phyloP scores from a whole-genome alignment of 1,140 invertebrate species.

The Cotesia glomerata region DNA sequence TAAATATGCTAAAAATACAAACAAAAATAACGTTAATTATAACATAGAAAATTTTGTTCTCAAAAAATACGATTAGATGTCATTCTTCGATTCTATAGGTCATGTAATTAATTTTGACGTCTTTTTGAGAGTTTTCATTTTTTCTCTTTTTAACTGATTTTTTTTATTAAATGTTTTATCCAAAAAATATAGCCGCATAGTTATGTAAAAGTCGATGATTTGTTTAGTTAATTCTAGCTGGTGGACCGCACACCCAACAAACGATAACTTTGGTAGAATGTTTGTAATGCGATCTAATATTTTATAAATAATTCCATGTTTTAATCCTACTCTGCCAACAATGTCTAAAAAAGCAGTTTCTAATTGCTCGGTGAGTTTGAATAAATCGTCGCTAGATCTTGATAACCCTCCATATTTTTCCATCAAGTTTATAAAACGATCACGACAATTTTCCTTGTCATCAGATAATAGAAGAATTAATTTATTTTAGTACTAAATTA shows the following conservation, averaged over 20 bases:
- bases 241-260: too few species aligned
- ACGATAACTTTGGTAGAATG: neutral
- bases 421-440: neutral
- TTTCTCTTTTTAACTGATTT: slow-evolving; percentile 3
- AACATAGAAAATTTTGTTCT: too few species aligned
- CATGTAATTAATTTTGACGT: neutral
- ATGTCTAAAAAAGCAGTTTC: neutral
- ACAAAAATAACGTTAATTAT: too few species aligned
- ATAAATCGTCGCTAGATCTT: neutral
- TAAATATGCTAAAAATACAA: too few species aligned
- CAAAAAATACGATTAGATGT: too few species aligned
- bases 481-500: too few species aligned
- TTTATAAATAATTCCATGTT: neutral
- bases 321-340: neutral
- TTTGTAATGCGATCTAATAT: neutral
- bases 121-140: neutral
- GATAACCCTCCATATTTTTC: neutral
- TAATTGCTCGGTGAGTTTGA: neutral
- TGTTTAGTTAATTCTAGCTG: too few species aligned
- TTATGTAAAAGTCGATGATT: too few species aligned
- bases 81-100: too few species aligned
- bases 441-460: neutral
- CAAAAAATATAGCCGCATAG: too few species aligned
- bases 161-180: slow-evolving; percentile 5
- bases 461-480: neutral